Evolutionary conservation across 1,140 invertebrate species (phyloP), one percentile per base, ranked within the genome.

Genomic region (Archegozetes longisetosus): DNA sequence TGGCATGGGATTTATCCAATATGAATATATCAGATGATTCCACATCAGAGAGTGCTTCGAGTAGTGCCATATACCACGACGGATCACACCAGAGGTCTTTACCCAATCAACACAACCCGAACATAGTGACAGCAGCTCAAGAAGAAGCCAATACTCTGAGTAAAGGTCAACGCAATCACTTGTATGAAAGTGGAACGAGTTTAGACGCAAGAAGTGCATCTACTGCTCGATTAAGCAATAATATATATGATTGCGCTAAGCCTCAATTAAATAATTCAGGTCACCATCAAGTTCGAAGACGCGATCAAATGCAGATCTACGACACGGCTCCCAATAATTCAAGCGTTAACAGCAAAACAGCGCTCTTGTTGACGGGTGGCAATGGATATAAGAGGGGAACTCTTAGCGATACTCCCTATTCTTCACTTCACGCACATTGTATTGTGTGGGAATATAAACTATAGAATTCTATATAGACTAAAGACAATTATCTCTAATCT

Each of bases 381-480:
- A 76, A 85, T 9, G 88, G 88, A 2, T 93, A 92, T 67, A 79
- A 67, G 53, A n/a, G 61, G 68, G 74, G 48, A 70, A 0, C 53
- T 47, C 49, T 56, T 23, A 60, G 48, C 40, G 57, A 64, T 53
- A 61, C 58, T 27, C 52, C 59, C 62, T 68, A 48, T 69, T 74
- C 20, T 84, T 81, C 76, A 65, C 83, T 79, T 64, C 85, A 89
- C 75, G 85, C 86, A 14, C 84, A 89, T 73, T 82, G 89, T 64
- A 82, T 90, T 32, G 77, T 90, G 13, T 90, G 86, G 86, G 88
- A 91, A 74, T 85, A 87, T 78, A 88, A 89, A 68, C 80, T 89
- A 78, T 89, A 55, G 52, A 40, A 40, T 9, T 40, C 17, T 40
- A 40, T 40, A 40, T 40, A 40, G 6, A 40, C 17, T 9, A 40